Percentiles rank a stretch among this genome's conserved stretches.
Conservation (phyloP, 1,140 invertebrate genomes). For the Pachypsylla venusta region DNA sequence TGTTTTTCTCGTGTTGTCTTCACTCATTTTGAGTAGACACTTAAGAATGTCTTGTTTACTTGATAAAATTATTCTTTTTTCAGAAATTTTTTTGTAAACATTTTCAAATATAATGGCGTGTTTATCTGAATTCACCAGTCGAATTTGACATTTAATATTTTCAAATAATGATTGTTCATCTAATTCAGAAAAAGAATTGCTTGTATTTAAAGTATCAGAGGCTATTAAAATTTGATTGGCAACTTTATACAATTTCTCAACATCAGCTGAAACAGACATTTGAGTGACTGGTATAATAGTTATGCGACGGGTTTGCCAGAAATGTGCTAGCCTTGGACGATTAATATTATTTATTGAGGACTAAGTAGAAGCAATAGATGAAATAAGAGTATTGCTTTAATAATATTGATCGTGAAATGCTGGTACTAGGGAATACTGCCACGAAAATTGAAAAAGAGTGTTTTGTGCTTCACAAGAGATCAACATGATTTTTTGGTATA, state of each 20-base stretch:
- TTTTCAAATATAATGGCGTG: conserved; percentile 3
- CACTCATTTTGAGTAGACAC: background rate
- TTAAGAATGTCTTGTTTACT: conserved; percentile 1
- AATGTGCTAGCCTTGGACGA: too few relatives aligned
- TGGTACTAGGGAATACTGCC: too few relatives aligned
- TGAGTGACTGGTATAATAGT: too few relatives aligned
- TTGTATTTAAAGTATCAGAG: background rate
- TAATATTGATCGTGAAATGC: too few relatives aligned
- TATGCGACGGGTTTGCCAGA: too few relatives aligned
- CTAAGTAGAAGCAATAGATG: too few relatives aligned
- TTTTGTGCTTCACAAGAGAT: too few relatives aligned
- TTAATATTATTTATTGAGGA: too few relatives aligned
- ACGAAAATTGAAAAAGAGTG: too few relatives aligned
- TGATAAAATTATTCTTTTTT: background rate
- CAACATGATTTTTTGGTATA: too few relatives aligned
- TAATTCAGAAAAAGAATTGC: conserved; percentile 1
- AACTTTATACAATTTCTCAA: background rate
- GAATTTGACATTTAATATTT: conserved; percentile 3
- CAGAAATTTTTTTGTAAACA: background rate
- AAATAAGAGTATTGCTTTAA: too few relatives aligned
- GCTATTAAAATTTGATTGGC: background rate
- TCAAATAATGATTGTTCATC: background rate
- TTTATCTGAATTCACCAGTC: background rate
- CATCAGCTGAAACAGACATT: background rate
- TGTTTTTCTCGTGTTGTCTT: background rate